phyloP scores from a whole-genome alignment of 2,797 vertebrate species.

The Trachops cirrhosus region DNA sequence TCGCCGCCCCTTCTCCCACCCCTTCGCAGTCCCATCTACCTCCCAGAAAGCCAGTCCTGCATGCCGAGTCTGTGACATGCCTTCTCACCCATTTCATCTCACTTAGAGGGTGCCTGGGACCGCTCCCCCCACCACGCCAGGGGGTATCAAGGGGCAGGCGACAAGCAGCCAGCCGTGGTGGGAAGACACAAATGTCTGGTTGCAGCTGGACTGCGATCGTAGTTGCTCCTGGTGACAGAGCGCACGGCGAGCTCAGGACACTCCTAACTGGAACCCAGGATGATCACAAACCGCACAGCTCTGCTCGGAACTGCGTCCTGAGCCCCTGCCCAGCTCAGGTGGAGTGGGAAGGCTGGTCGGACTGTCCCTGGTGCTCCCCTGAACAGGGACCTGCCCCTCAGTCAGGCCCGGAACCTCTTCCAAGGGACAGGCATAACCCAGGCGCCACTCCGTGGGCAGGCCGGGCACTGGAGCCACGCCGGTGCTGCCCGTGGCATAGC shows the following conservation, averaged over 20 bases:
- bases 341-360: neutral
- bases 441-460: neutral
- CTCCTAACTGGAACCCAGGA: neutral
- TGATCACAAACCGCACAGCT: neutral
- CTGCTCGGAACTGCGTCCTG: neutral
- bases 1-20: neutral
- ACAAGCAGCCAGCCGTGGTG: neutral
- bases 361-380: constrained; percentile 53
- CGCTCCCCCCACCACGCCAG: neutral
- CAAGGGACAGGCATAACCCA: constrained; percentile 37
- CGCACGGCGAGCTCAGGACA: neutral
- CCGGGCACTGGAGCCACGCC: neutral
- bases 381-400: neutral
- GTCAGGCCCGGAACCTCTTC: neutral
- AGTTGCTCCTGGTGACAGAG: constrained; percentile 38
- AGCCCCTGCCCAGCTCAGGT: neutral
- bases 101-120: constrained; percentile 30
- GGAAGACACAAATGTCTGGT: constrained; percentile 21
- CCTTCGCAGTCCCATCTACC: constrained; percentile 30
- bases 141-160: neutral
- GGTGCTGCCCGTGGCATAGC: constrained; percentile 46
- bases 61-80: constrained; percentile 58
- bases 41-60: constrained; percentile 63
- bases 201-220: constrained; percentile 69
- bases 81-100: constrained; percentile 42